phyloP scores from a whole-genome alignment of 2,113 vertebrate genomes.

The Riparia riparia region DNA sequence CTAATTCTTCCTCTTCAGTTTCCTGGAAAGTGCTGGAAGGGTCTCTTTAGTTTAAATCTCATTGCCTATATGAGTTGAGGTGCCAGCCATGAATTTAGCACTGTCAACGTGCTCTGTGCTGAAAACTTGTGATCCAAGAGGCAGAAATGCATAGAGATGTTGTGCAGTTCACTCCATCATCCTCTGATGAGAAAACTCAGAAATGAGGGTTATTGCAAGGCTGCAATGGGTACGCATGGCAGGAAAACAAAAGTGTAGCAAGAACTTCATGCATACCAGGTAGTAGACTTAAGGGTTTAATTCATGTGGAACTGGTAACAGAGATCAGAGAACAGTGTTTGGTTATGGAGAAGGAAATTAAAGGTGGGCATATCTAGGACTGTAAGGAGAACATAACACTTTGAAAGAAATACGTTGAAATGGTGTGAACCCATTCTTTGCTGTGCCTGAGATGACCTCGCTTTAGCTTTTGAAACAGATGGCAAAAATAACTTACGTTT shows the following conservation, averaged over 20 bases:
- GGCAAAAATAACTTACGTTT: not conserved
- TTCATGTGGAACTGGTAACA: not conserved
- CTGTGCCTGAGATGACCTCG: not conserved
- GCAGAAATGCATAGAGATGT: not conserved
- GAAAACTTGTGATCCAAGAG: not conserved
- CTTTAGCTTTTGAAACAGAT: not conserved
- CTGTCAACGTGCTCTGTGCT: not conserved
- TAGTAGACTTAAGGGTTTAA: not conserved
- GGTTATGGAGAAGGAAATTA: not conserved
- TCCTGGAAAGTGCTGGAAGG: not conserved
- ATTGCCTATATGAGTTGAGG: not conserved
- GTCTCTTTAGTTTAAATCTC: not conserved
- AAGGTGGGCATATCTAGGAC: not conserved
- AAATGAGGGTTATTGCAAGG: accelerated
- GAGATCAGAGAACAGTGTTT: not conserved
- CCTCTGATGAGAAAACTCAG: not conserved
- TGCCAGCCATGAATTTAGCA: not conserved
- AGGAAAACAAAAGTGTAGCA: not conserved
- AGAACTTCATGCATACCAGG: not conserved
- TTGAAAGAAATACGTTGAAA: not conserved
- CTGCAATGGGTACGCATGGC: accelerated
- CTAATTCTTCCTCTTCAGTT: not conserved
- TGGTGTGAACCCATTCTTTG: not conserved
- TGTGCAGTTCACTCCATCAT: not conserved
- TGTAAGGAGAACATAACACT: not conserved